These are phyloP conservation scores for Diarsia brunnea DNA, from an alignment of 2,888 invertebrate species.

Conservation along the genomic window DNA sequence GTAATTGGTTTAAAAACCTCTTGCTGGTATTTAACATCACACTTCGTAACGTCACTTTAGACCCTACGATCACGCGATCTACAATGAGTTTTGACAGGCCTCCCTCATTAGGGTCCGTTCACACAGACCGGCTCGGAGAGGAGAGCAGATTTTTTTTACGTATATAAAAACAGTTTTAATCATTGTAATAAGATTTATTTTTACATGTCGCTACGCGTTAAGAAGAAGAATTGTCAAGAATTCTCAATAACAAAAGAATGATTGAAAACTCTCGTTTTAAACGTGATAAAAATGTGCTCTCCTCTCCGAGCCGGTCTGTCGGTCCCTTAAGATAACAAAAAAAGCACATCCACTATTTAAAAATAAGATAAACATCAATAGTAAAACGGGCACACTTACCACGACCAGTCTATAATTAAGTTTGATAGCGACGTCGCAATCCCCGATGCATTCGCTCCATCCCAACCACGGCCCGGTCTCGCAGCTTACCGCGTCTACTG, in stretches of 20 bases:
- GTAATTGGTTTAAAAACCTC: not conserved
- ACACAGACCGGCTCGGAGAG: too few relatives aligned
- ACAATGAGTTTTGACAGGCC: not conserved
- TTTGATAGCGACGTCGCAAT: conserved; percentile 83
- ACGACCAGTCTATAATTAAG: conserved; percentile 83
- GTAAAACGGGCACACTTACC: conserved; percentile 72
- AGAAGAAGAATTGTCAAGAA: too few relatives aligned
- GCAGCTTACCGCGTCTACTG: conserved; percentile 77
- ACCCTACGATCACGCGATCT: not conserved
- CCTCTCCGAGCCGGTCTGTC: too few relatives aligned
- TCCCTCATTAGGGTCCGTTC: not conserved
- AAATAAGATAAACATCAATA: conserved; percentile 12
- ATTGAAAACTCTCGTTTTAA: too few relatives aligned
- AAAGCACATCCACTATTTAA: not conserved
- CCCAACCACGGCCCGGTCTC: conserved; percentile 84
- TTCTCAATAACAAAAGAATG: too few relatives aligned
- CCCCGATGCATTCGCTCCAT: conserved; percentile 85
- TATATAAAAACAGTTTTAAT: too few relatives aligned
- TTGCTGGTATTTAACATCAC: not conserved
- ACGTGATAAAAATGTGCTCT: too few relatives aligned
- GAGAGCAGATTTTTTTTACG: too few relatives aligned
- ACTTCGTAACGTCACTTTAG: too few relatives aligned
- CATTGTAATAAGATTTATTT: too few relatives aligned
- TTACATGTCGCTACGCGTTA: too few relatives aligned
- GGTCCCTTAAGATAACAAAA: not conserved